Evolutionary conservation across 2,797 vertebrate species (phyloP).

Genomic region (Sebastes hubbsi): DNA sequence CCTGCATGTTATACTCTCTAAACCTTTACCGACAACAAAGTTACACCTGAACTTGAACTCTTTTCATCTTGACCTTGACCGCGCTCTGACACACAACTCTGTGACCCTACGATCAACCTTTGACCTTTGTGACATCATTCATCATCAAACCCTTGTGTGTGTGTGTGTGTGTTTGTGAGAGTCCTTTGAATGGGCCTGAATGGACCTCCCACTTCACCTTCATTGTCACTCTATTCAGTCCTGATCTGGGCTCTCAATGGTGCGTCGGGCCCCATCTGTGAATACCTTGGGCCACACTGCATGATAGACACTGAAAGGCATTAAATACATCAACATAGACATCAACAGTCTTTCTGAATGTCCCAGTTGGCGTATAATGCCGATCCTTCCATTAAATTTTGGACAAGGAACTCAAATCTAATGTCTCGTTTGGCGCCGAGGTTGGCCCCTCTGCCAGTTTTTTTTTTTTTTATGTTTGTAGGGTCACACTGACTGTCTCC

Average conservation of each 20-base stretch:
- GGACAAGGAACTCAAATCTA: conserved; percentile 40
- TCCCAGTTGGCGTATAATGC: conserved; percentile 23
- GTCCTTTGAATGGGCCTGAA: conserved; percentile 56
- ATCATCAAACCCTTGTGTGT: conserved; percentile 38
- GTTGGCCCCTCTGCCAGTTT: conserved; percentile 25
- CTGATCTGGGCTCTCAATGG: conserved; percentile 39
- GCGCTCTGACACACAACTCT: conserved; percentile 46
- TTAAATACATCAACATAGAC: conserved; percentile 64
- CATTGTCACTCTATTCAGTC: conserved; percentile 61
- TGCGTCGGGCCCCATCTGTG: conserved; percentile 62
- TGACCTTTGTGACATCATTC: conserved; percentile 52
- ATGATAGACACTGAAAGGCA: conserved; percentile 58
- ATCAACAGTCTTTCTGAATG: conserved; percentile 45
- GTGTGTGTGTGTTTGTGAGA: conserved; percentile 31
- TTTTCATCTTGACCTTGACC: conserved; percentile 39
- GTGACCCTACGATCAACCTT: conserved; percentile 42
- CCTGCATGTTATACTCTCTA: neutral
- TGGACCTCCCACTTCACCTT: conserved; percentile 66
- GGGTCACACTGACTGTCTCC: conserved; percentile 13
- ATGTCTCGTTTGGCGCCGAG: conserved; percentile 44
- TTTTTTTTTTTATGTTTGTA: conserved; percentile 23
- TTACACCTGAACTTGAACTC: conserved; percentile 16
- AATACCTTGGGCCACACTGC: conserved; percentile 52
- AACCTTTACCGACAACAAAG: neutral
- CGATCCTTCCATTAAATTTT: conserved; percentile 42